Base-by-base conservation (phyloP, 2,113 vertebrate genomes). In the Anarhynchus alexandrinus region DNA sequence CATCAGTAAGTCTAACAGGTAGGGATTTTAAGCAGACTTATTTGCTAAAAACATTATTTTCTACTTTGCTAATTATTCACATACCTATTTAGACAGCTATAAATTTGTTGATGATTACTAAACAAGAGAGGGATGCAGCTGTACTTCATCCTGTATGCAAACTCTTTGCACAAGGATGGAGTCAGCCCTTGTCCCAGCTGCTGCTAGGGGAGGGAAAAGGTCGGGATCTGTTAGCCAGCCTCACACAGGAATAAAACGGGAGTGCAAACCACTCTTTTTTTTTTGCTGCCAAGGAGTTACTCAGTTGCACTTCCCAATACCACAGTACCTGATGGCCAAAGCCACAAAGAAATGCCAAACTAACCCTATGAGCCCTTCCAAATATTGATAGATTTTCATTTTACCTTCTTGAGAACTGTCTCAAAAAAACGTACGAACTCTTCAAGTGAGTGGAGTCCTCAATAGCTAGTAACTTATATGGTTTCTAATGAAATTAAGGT, bases 111-210 rank as follows among this genome's bases (percentile, higher is more conserved):
- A 4, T 61, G 61, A 49, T 94, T 89, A 87, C 76, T 85, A 89
- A 96, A 89, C n/a, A 23, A 86, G 84, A 91, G 86, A 55, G 73
- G 55, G 83, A 71, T 87, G 86, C 77, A 91, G 83, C 73, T 94
- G 84, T 30, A 74, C 64, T 54, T 84, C 83, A 82, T 85, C 86
- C 77, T 55, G 65, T 40, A 85, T 38, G 52, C 77, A 92, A 88
- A 66, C 47, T 55, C 91, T 95, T 38, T 29, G 40, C 82, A 90
- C 86, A 27, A 94, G 80, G 83, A 86, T 74, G 76, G 80, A 94
- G 55, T 21, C 86, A 94, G 86, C 59, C 67, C 64, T 69, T 54
- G 58, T 78, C 67, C 45, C 86, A 80, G 69, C 77, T 89, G 89
- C 70, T 87, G 36, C 77, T 22, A 19, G 30, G 36, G 47, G 27